Base-by-base conservation (phyloP, 2,113 vertebrate genomes). In the Macheiramphus alcinus region DNA sequence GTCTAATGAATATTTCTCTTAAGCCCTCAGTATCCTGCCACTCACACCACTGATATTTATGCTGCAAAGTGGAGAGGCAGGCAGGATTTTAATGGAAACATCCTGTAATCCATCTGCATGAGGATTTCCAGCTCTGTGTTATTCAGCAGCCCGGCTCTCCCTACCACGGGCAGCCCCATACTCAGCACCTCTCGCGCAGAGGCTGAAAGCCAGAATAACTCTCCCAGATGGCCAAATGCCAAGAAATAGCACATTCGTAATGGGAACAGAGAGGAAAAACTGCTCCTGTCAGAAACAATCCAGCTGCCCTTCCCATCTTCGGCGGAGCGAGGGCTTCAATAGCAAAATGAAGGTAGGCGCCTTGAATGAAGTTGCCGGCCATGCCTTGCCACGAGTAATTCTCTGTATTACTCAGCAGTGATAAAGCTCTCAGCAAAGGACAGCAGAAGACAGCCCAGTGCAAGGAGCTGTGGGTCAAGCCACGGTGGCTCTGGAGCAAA, bases 331-430 rank as follows among this genome's bases (percentile, higher is more conserved):
- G 65, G 32, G 7, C 50, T 56, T 18, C 58, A 19, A 9, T 3
- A 2, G 36, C 20, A 38, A 9, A 56, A 3, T 2, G 2, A 76
- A 58, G 63, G 62, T 43, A n/a, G 36, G 48, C 1, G 2, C n/a
- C 27, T 1, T 2, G 26, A 7, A 23, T 38, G n/a, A 36, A 61
- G 74, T 14, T 6, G 0, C 32, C 0, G 0, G 9, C 0, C 0
- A 26, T 36, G 63, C 47, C 26, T 11, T 12, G 29, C n/a, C 86
- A 48, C 1, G 1, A n/a, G 36, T 3, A 27, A 38, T 50, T 58
- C 78, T 68, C 61, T 43, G 10, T 16, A 4, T 40, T 40, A 10
- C 70, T 58, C 25, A 40, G 61, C 56, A 26, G 29, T 4, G 42
- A 42, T n/a, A 22, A 40, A 62, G 73, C 36, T 53, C 68, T 74